phyloP scores from a whole-genome alignment of 2,797 vertebrate genomes.

The Eleutherodactylus coqui region DNA sequence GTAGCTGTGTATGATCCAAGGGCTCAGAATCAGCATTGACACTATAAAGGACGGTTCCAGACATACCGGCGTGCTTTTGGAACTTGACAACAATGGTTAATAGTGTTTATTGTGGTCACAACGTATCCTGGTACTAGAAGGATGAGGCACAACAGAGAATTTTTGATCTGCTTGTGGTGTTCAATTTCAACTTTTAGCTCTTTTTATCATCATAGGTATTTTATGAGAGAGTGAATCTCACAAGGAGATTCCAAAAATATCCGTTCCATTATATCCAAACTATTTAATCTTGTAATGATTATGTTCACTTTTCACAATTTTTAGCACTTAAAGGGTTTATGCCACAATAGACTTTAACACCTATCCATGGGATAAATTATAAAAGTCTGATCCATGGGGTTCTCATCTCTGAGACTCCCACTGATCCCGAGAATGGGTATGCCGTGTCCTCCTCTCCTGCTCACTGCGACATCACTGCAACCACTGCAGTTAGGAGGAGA shows the following conservation, averaged over 20 bases:
- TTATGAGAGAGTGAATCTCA: neutral
- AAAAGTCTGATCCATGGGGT: too few relatives aligned
- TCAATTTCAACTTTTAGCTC: neutral
- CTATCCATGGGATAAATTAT: too few relatives aligned
- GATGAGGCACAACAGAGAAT: constrained; percentile 34
- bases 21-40: constrained; percentile 8
- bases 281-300: neutral
- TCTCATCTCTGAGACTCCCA: too few relatives aligned
- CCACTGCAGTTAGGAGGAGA: too few relatives aligned
- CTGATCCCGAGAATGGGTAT: too few relatives aligned
- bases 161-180: neutral
- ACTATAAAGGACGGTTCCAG: constrained; percentile 26
- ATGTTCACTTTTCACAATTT: neutral
- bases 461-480: too few relatives aligned
- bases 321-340: neutral
- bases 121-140: neutral
- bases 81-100: constrained; percentile 37
- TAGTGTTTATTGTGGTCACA: constrained; percentile 29
- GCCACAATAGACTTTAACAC: neutral
- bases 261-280: neutral
- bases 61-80: neutral
- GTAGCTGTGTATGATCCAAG: constrained; percentile 27
- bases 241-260: too few relatives aligned
- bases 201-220: neutral
- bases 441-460: too few relatives aligned